These are phyloP conservation scores for Varanus salvator DNA, from an alignment of 2,113 vertebrate species.

Conservation along the genomic window DNA sequence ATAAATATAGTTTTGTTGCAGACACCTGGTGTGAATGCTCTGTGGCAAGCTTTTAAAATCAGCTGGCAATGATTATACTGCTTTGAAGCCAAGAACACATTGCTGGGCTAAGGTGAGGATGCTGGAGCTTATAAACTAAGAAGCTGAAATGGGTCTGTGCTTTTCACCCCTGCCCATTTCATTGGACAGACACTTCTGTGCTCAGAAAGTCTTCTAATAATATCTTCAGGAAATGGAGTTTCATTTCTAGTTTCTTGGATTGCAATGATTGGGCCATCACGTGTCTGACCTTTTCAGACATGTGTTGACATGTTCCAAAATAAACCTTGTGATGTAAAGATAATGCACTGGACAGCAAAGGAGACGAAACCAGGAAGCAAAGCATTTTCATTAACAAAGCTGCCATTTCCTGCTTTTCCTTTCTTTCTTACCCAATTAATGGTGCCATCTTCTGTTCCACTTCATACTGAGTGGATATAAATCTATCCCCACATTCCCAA, in stretches of 20 bases:
- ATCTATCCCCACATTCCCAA: background rate
- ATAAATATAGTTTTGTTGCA: conserved; percentile 72
- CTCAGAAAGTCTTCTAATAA: conserved; percentile 14
- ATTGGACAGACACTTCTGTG: conserved; percentile 33
- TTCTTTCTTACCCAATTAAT: conserved; percentile 23
- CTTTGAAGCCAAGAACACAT: conserved; percentile 43
- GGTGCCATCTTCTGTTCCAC: background rate
- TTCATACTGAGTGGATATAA: background rate
- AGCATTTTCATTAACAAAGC: conserved; percentile 63
- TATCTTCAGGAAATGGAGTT: conserved; percentile 54
- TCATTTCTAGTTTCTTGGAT: conserved; percentile 21
- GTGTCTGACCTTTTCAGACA: conserved; percentile 78
- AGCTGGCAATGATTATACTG: conserved; percentile 54
- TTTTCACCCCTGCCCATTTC: conserved; percentile 40
- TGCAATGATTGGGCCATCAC: conserved; percentile 40
- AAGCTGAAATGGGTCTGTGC: conserved; percentile 12
- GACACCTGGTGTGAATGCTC: conserved; percentile 51
- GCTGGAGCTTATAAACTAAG: conserved; percentile 34
- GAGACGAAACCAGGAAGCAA: conserved; percentile 25
- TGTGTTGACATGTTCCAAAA: conserved; percentile 79
- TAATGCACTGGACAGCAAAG: conserved; percentile 57
- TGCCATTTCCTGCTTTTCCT: background rate
- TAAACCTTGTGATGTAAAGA: conserved; percentile 73
- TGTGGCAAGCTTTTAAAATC: conserved; percentile 59
- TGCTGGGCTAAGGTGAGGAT: conserved; percentile 47